These are phyloP conservation scores for Drosophila kikkawai DNA, from an alignment of 1,140 invertebrate genomes.

Conservation along the genomic window DNA sequence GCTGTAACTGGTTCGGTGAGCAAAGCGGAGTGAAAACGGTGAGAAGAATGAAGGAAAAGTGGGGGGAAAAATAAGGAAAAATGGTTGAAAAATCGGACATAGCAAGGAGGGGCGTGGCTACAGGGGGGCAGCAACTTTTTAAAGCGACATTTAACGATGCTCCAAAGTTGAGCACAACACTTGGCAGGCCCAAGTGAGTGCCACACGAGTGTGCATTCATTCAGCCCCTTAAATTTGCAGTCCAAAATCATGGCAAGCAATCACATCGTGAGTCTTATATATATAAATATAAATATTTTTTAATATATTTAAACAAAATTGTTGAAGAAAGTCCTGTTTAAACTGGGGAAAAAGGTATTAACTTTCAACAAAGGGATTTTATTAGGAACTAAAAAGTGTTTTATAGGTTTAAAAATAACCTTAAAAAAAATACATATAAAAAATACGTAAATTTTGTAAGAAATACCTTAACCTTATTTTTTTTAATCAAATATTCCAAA, in stretches of 20 bases:
- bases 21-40: neutral
- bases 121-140: slow-evolving; percentile 51
- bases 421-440: too few species aligned
- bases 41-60: neutral
- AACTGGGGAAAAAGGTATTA: neutral
- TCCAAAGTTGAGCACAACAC: slow-evolving; percentile 31
- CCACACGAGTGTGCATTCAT: slow-evolving; percentile 34
- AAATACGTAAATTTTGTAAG: too few species aligned
- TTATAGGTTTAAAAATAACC: too few species aligned
- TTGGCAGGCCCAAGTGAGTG: slow-evolving; percentile 25
- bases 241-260: slow-evolving; percentile 14
- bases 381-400: too few species aligned
- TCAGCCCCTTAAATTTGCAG: neutral
- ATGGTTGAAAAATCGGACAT: slow-evolving; percentile 7
- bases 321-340: too few species aligned
- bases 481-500: too few species aligned
- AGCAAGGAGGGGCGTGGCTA: slow-evolving; percentile 2
- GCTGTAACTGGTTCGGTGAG: slow-evolving; percentile 66
- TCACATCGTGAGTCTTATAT: neutral
- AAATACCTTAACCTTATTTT: too few species aligned
- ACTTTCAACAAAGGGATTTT: neutral
- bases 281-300: neutral
- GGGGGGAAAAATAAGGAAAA: neutral
- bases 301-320: neutral
- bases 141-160: slow-evolving; percentile 68